These are phyloP conservation scores for Ormyrus thymus DNA, from an alignment of 2,888 invertebrate species.

Conservation along the genomic window DNA sequence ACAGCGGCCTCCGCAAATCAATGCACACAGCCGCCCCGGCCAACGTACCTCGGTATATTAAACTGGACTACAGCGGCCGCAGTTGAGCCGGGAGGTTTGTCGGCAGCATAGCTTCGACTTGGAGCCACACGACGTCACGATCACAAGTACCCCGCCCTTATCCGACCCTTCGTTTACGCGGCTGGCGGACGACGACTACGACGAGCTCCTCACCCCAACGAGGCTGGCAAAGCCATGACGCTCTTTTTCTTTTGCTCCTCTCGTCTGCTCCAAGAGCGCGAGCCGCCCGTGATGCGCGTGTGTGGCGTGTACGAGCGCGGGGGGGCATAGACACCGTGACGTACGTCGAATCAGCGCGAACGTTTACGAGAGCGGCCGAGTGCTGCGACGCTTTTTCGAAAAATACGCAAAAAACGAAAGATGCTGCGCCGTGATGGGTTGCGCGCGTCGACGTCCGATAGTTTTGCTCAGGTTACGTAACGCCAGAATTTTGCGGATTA, in stretches of 20 bases:
- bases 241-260: constrained; percentile 2
- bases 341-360: too few species aligned
- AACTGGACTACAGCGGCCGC: too few species aligned
- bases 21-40: too few species aligned
- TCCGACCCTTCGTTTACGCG: neutral
- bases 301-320: neutral
- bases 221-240: constrained; percentile 20
- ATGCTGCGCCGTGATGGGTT: neutral
- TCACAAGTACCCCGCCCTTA: too few species aligned
- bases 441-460: too few species aligned
- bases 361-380: too few species aligned
- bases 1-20: neutral
- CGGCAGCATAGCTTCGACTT: too few species aligned
- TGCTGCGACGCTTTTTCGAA: too few species aligned
- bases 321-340: too few species aligned
- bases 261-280: neutral
- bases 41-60: too few species aligned
- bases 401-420: neutral
- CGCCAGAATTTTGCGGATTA: neutral
- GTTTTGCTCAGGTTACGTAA: neutral
- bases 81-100: too few species aligned
- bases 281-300: neutral
- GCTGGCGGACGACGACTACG: neutral
- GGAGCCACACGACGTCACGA: too few species aligned
- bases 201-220: constrained; percentile 20